These are phyloP conservation scores for Polymixis flavicincta DNA, from an alignment of 2,888 invertebrate genomes.

Conservation along the genomic window DNA sequence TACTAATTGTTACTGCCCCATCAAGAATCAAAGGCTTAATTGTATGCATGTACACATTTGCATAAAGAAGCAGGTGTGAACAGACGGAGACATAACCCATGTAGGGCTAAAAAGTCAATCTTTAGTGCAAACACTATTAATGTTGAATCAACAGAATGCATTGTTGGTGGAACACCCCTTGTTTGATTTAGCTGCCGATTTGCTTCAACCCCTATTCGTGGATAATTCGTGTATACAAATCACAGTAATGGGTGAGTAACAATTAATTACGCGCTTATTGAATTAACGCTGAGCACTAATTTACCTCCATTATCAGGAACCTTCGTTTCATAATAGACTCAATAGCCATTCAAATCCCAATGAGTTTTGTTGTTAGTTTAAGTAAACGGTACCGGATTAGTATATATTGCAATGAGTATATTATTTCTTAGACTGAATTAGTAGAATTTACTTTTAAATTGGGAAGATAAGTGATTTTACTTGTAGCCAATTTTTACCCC, in stretches of 20 bases:
- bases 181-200: slow-evolving; percentile 38
- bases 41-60: slow-evolving; percentile 54
- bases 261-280: slow-evolving; percentile 8
- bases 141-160: slow-evolving; percentile 54
- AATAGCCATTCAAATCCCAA: background rate
- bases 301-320: background rate
- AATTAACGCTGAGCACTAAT: slow-evolving; percentile 1
- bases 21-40: slow-evolving; percentile 44
- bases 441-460: background rate
- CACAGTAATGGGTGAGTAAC: background rate
- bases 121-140: slow-evolving; percentile 58
- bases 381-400: background rate
- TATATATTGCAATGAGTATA: background rate
- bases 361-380: background rate
- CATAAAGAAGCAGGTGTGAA: slow-evolving; percentile 55
- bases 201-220: slow-evolving; percentile 32
- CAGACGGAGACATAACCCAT: slow-evolving; percentile 41
- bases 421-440: background rate
- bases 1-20: slow-evolving; percentile 54
- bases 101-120: slow-evolving; percentile 64
- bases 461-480: background rate
- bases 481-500: background rate
- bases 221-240: slow-evolving; percentile 34
- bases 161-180: slow-evolving; percentile 53
- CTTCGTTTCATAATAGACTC: background rate